Base-by-base conservation (phyloP, 2,113 vertebrate genomes). In the Anser brachyrhynchus region DNA sequence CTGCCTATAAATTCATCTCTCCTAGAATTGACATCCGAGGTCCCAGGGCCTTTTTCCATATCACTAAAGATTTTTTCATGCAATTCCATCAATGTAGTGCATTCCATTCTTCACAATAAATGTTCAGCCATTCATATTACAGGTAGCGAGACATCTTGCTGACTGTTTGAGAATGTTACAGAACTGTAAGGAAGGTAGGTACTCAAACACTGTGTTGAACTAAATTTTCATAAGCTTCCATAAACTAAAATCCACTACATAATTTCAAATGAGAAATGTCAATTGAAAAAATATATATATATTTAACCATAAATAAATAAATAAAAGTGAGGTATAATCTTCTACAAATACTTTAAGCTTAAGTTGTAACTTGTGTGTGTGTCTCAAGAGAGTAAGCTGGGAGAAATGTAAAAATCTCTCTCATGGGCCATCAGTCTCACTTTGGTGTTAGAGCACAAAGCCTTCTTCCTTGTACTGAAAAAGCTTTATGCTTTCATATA, bases 1-100 rank as follows among this genome's bases (percentile, higher is more conserved):
- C 91, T 94, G 71, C 84, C 88, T 95, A 79, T 97, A 97, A 94
- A 95, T 94, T 97, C 83, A 96, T 97, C 90, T 98, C 93, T 95
- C 95, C 96, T 91, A 84, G 67, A 97, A 97, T 72, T 97, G 97
- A 95, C 96, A 96, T 89, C 25, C 85, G 87, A 98, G 92, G 92
- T 97, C 97, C 84, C 77, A 92, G 41, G 96, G 92, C 70, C 73
- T 81, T 96, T 95, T 97, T 90, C 57, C 71, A 65, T 95, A 91
- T 92, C 90, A 61, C 89, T 94, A 94, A 97, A 89, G 58, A 90
- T 82, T 92, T 95, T 97, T 90, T 67, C 57, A 96, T 95, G 75
- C n/a, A 77, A 96, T 98, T 97, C 90, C 65, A 94, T 87, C 62
- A 84, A 94, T 0, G 0, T 22, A 89, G 19, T 72, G 33, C 46